Percentiles rank a stretch among this genome's conserved stretches.
Evolutionary conservation across 2,113 vertebrate genomes (phyloP).

Genomic region (Pipa parva): DNA sequence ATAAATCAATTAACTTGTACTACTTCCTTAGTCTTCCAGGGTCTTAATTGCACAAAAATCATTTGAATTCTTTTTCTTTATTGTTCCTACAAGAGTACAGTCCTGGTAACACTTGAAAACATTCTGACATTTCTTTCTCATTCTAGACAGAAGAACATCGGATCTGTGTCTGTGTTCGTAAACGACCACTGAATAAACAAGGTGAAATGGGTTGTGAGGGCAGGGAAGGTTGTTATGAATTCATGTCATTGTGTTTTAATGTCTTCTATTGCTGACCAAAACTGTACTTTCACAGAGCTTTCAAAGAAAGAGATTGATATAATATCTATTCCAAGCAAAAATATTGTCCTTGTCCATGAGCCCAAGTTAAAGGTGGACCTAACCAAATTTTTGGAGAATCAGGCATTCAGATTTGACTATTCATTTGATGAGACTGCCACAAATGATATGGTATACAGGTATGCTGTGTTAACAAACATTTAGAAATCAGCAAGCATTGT

Average conservation of each 20-base stretch:
- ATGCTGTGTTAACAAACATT: slow-evolving; percentile 27
- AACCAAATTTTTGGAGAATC: slow-evolving; percentile 93
- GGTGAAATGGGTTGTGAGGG: slow-evolving; percentile 64
- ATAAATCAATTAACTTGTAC: no score
- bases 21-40: no score
- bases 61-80: no score
- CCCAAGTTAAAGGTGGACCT: slow-evolving; percentile 95
- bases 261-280: not conserved
- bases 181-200: slow-evolving; percentile 88
- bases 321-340: slow-evolving; percentile 84
- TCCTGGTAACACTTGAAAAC: no score
- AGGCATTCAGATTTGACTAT: slow-evolving; percentile 88
- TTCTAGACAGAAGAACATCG: slow-evolving; percentile 76
- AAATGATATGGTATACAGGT: slow-evolving; percentile 94
- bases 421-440: slow-evolving; percentile 81
- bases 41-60: no score
- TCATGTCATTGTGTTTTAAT: not conserved
- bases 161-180: slow-evolving; percentile 93
- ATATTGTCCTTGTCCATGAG: slow-evolving; percentile 81
- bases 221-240: no score
- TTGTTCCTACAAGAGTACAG: no score
- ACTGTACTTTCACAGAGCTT: slow-evolving; percentile 64
- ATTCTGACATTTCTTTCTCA: not conserved
- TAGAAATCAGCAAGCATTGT: no score
- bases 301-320: slow-evolving; percentile 89